Evolutionary conservation across 2,888 invertebrate genomes (phyloP).

Genomic region (Spilosoma lubricipeda): DNA sequence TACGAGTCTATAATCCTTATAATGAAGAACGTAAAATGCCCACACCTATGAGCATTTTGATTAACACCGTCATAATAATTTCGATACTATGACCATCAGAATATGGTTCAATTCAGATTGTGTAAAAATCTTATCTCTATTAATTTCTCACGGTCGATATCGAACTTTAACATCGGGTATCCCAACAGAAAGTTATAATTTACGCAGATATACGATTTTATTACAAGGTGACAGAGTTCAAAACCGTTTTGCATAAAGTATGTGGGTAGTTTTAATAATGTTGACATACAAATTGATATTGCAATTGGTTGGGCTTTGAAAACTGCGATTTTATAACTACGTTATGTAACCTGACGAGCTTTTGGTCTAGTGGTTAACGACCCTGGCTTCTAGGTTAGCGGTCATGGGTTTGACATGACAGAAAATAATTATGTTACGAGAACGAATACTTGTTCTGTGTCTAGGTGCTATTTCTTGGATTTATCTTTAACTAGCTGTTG

Average conservation of each 20-base stretch:
- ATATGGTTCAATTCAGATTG: slow-evolving; percentile 12
- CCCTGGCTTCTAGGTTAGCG: too few species aligned
- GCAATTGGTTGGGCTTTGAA: slow-evolving; percentile 2
- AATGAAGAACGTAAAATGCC: slow-evolving; percentile 20
- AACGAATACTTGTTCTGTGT: too few species aligned
- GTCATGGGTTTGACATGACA: too few species aligned
- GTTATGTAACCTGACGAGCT: not conserved
- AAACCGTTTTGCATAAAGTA: slow-evolving; percentile 10
- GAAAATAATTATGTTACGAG: too few species aligned
- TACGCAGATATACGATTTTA: slow-evolving; percentile 25
- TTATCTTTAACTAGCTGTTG: too few species aligned
- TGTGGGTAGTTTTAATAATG: slow-evolving; percentile 20
- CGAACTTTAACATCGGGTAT: slow-evolving; percentile 47
- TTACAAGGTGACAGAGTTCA: slow-evolving; percentile 28
- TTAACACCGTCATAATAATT: not conserved
- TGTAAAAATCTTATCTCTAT: slow-evolving; percentile 12
- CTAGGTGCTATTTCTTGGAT: too few species aligned
- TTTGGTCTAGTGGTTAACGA: too few species aligned
- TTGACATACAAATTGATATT: slow-evolving; percentile 23
- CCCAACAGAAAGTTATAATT: slow-evolving; percentile 19
- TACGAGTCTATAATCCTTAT: slow-evolving; percentile 33
- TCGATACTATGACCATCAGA: accelerated
- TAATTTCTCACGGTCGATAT: slow-evolving; percentile 27
- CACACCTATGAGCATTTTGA: slow-evolving; percentile 32
- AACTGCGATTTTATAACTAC: not conserved